Evolutionary conservation across 2,888 invertebrate genomes (phyloP).

Genomic region (Trichopoda pennipes): DNA sequence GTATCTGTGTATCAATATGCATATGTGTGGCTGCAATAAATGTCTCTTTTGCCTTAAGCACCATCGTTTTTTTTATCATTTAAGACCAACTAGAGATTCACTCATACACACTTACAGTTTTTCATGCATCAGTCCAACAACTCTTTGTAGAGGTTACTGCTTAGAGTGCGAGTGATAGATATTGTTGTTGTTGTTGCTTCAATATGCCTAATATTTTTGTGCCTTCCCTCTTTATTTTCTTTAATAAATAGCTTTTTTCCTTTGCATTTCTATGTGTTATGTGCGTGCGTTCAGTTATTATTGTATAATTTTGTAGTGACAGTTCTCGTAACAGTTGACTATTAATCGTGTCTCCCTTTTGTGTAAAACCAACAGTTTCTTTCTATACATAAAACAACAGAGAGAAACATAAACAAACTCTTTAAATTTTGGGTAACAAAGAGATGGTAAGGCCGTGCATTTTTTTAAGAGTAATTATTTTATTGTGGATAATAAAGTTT

Average conservation of each 20-base stretch:
- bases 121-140: conserved; percentile 27
- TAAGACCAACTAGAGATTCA: too few relatives aligned
- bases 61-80: conserved; percentile 33
- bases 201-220: not conserved
- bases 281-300: conserved; percentile 14
- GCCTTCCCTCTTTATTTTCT: conserved; percentile 20
- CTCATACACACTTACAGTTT: not conserved
- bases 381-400: not conserved
- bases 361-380: not conserved
- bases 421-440: not conserved
- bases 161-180: conserved; percentile 32
- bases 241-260: not conserved
- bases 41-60: conserved; percentile 67
- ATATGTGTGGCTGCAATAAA: conserved; percentile 54
- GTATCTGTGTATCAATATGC: conserved; percentile 50
- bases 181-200: not conserved
- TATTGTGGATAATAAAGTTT: conserved; percentile 9
- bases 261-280: too few relatives aligned
- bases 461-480: conserved; percentile 10
- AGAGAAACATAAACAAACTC: conserved; percentile 1
- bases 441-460: conserved; percentile 20
- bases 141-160: conserved; percentile 48
- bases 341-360: conserved; percentile 28
- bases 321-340: conserved; percentile 32
- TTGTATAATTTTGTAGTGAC: conserved; percentile 53